These are phyloP conservation scores for Petrosia ficiformis DNA, from an alignment of 37 sponge, comb jelly and placozoan species.

Conservation along the genomic window DNA sequence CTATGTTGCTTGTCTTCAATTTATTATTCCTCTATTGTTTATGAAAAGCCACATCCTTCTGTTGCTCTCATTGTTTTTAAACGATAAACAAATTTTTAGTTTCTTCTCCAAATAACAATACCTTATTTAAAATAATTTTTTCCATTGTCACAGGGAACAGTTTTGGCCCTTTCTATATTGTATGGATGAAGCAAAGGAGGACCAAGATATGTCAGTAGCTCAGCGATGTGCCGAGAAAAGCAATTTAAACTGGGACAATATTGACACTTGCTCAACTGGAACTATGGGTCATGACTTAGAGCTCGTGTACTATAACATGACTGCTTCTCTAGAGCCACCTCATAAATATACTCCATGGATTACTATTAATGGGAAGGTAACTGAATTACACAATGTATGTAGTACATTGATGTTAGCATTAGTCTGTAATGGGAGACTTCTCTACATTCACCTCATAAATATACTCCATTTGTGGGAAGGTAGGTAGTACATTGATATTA, in stretches of 20 bases:
- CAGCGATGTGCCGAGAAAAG: constrained; percentile 45
- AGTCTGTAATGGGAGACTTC: no score
- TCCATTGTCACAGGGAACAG: constrained; percentile 31
- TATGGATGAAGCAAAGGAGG: constrained; percentile 22
- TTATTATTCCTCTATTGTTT: no score
- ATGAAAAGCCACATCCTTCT: no score
- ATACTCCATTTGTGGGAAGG: no score
- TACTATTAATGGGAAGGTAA: constrained; percentile 82
- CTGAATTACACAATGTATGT: background rate
- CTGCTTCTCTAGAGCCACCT: constrained; percentile 67
- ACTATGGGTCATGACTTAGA: constrained; percentile 67
- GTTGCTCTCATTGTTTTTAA: no score
- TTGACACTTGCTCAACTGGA: constrained; percentile 42
- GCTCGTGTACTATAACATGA: constrained; percentile 47
- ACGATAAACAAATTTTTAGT: no score
- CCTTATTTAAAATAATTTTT: no score
- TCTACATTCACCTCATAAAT: no score
- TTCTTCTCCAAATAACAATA: no score
- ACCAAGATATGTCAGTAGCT: constrained; percentile 33
- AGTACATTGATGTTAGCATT: no score
- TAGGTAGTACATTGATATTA: no score
- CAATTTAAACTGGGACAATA: constrained; percentile 53
- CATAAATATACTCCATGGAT: constrained; percentile 87
- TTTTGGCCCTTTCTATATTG: constrained; percentile 82
- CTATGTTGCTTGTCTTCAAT: no score